Evolutionary conservation across 1,140 invertebrate species (phyloP).

Genomic region (Cydia pomonella): DNA sequence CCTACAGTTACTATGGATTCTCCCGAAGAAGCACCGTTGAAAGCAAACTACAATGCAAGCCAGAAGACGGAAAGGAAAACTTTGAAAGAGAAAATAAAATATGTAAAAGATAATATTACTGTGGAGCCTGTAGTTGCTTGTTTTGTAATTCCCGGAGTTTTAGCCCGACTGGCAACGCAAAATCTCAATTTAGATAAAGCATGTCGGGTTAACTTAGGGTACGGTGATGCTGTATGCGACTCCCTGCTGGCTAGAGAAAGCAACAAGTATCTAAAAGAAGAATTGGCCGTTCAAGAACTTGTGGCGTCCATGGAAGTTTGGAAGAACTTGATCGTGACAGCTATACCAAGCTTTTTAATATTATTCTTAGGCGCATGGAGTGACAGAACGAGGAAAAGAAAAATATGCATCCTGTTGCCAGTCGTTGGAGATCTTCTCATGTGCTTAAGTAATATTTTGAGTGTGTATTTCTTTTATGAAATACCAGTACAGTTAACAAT

Average conservation of each 20-base stretch:
- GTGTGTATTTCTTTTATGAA: slow-evolving; percentile 86
- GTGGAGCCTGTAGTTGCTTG: slow-evolving; percentile 81
- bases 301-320: slow-evolving; percentile 80
- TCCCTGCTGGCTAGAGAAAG: slow-evolving; percentile 74
- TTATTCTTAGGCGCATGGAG: slow-evolving; percentile 83
- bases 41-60: slow-evolving; percentile 43
- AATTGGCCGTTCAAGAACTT: slow-evolving; percentile 76
- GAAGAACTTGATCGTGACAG: slow-evolving; percentile 78
- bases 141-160: slow-evolving; percentile 78
- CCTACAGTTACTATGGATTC: slow-evolving; percentile 41
- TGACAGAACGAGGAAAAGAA: slow-evolving; percentile 85
- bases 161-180: slow-evolving; percentile 78
- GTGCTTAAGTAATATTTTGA: slow-evolving; percentile 86
- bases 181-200: slow-evolving; percentile 83
- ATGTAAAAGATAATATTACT: slow-evolving; percentile 75
- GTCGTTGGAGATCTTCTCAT: slow-evolving; percentile 88
- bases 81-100: slow-evolving; percentile 75
- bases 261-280: slow-evolving; percentile 68
- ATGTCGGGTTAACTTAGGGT: slow-evolving; percentile 81
- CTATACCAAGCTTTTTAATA: slow-evolving; percentile 78
- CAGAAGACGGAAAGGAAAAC: slow-evolving; percentile 55
- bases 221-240: slow-evolving; percentile 77
- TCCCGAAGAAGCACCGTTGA: slow-evolving; percentile 59
- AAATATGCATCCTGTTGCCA: slow-evolving; percentile 90
- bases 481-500: slow-evolving; percentile 87